Base-by-base conservation (phyloP, 1,140 invertebrate genomes). In the Drosophila ananassae region DNA sequence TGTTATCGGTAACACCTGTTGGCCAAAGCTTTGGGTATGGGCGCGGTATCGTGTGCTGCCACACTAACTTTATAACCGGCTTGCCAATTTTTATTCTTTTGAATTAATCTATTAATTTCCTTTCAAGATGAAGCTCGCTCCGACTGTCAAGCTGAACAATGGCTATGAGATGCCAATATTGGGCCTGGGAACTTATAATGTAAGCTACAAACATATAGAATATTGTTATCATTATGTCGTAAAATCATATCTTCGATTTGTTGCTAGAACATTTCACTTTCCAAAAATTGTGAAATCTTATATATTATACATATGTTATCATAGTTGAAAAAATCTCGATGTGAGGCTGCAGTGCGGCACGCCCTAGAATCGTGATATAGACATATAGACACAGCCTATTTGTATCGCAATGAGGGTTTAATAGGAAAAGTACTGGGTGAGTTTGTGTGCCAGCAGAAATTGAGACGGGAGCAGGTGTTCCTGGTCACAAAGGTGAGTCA, bases 301-400 rank as follows among this genome's bases (percentile, higher is more conserved):
- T 17, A 17, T 17, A 28, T 60, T 41, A 46, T 55, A 10, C 55
- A 10, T 5, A 30, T 46, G 62, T 68, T 68, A 68, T 50, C 28
- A 68, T 72, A 77, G 73, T 37, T 77, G 9, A 77, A 71, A 48
- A 77, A 77, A 58, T 37, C 75, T 17, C 72, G 79, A 5, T 80
- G 77, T 61, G 74, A 68, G 47, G 55, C 60, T 57, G 79, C 78
- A 30, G 59, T 82, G 41, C 41, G 68, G 28, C 69, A 66, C 25
- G 95, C 96, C 0, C 94, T 96, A 34, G 94, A 96, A 60, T 79
- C 93, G 24, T 96, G 96, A n/a, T 96, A 96, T 77, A 93, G 95
- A 2, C 94, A 95, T 74, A 94, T 96, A 34, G 96, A 96, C 87
- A 96, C 95, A 84, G 96, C 97, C 21, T 93, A 93, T 94, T 82